phyloP scores from a whole-genome alignment of 2,797 vertebrate genomes.

The Miichthys miiuy region DNA sequence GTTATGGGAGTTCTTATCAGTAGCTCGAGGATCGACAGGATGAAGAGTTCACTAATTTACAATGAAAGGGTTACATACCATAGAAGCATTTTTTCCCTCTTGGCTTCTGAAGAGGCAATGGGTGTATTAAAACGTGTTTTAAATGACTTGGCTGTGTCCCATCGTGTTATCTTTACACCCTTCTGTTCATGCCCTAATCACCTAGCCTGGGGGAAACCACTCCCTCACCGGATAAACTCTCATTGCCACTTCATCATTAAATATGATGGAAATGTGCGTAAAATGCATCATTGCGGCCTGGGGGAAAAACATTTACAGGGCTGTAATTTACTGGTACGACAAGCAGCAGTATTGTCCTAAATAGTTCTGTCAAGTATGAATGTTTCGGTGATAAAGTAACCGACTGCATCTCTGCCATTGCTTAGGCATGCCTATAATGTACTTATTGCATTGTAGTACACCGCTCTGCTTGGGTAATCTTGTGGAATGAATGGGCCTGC shows the following conservation, averaged over 20 bases:
- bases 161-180: conserved; percentile 66
- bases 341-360: conserved; percentile 37
- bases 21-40: conserved; percentile 32
- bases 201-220: conserved; percentile 53
- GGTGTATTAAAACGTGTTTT: conserved; percentile 55
- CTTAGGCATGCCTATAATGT: conserved; percentile 35
- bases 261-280: conserved; percentile 47
- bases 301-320: conserved; percentile 12
- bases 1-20: conserved; percentile 62
- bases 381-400: conserved; percentile 41
- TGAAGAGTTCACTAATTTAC: conserved; percentile 47
- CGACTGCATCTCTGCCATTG: conserved; percentile 17
- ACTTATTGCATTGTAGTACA: conserved; percentile 42
- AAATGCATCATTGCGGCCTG: conserved; percentile 46
- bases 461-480: conserved; percentile 54
- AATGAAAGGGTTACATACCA: conserved; percentile 47
- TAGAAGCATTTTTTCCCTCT: conserved; percentile 49
- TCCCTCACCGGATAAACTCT: conserved; percentile 60
- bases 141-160: conserved; percentile 51
- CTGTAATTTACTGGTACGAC: conserved; percentile 52
- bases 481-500: conserved; percentile 51
- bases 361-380: conserved; percentile 39
- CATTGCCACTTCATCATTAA: conserved; percentile 55
- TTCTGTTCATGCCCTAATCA: conserved; percentile 60
- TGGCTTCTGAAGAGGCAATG: conserved; percentile 59